Percentiles rank a stretch among this genome's conserved stretches.
These are phyloP conservation scores for Chauna torquata DNA, from an alignment of 2,113 vertebrate genomes.

Conservation along the genomic window DNA sequence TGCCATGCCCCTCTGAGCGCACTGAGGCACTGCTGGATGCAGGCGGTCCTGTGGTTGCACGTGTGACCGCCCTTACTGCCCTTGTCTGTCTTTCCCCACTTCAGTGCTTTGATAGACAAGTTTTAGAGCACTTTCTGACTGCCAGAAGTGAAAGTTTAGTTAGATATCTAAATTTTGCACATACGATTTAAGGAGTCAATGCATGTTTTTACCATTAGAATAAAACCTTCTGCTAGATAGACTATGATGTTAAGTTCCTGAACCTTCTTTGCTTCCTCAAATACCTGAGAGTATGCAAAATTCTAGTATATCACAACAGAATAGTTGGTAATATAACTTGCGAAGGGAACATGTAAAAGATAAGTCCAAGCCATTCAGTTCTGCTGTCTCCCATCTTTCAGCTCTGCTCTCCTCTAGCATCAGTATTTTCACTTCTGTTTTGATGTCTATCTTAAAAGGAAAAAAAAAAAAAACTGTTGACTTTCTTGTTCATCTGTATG, in stretches of 20 bases:
- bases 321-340: background rate
- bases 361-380: background rate
- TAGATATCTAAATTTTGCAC: slow-evolving; percentile 1
- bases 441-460: background rate
- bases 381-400: background rate
- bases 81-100: background rate
- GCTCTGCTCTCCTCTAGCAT: background rate
- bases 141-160: slow-evolving; percentile 27
- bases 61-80: background rate
- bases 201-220: background rate
- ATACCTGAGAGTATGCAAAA: slow-evolving; percentile 17
- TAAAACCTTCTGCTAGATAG: background rate
- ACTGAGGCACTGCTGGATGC: background rate
- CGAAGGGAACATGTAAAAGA: background rate
- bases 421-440: slow-evolving; percentile 1
- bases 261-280: slow-evolving; percentile 40
- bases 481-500: background rate
- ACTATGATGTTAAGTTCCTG: slow-evolving; percentile 20
- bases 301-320: slow-evolving; percentile 33
- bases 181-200: slow-evolving; percentile 5
- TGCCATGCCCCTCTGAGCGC: too few species aligned
- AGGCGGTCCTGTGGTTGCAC: too few species aligned
- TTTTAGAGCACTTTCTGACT: background rate
- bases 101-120: background rate
- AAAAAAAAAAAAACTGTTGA: background rate